Evolutionary conservation across 2,797 vertebrate species (phyloP), one percentile per base, ranked within the genome.

Genomic region (Mormyrops attenuatus): DNA sequence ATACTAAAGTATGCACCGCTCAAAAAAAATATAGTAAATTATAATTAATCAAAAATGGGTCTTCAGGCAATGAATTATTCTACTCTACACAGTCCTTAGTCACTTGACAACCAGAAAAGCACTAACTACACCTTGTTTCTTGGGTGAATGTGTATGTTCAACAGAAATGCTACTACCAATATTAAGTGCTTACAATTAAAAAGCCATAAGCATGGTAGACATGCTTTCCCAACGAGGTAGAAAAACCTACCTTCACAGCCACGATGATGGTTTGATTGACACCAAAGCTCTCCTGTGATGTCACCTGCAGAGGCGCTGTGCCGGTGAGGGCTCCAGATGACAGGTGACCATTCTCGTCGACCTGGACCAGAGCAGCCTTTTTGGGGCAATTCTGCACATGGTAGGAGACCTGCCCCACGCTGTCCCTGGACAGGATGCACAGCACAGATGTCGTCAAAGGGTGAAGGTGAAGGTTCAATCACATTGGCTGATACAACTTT

Each of bases 251-350:
- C 97, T 99, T 98, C 66, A 99, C 95, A 55, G 97, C 96, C 2
- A 96, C 91, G 85, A 96, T 92, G 91, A 97, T 91, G 20, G 97
- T 98, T 92, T 99, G 98, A 95, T 99, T 99, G 95, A 98, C 95
- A 89, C 98, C 98, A 82, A 98, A 98, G 26, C 94, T 90, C 92
- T 99, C 98, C 38, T 97, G 97, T 0, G 97, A 97, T 89, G 95
- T 97, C 90, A 99, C 94, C 93, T 98, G 96, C 5, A 99, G 92
- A 0, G 95, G 96, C 34, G 97, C 96, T 0, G 92, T 93, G 73
- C 98, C 98, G 0, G 97, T 96, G 50, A 95, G 92, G 2, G 97
- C 96, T 0, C 97, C 96, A 0, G 98, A 97, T 0, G 89, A 94
- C 53, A 99, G 96, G 77, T 96, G 92, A 88, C 98, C 98, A 89